Base-by-base conservation (phyloP, 2,113 vertebrate genomes). In the Dasyornis broadbenti region DNA sequence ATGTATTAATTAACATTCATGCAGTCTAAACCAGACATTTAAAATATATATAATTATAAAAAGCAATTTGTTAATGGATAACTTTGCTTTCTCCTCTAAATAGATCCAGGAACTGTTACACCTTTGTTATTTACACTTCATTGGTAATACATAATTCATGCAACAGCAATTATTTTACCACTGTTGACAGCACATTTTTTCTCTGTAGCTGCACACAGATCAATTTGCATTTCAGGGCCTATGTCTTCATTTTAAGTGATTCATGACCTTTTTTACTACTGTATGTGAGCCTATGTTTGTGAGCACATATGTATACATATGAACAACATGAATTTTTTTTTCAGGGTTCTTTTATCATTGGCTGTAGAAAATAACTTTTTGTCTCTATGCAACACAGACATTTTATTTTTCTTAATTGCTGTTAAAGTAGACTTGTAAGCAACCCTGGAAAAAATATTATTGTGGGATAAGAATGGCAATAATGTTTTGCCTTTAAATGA, bases 111-210 rank as follows among this genome's bases (percentile, higher is more conserved):
- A 94, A 87, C n/a, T 50, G 23, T 68, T 72, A 39, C 44, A 63
- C 35, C 54, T 82, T 95, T 54, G 30, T 84, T 94, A 91, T 95
- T 94, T 96, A 69, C 66, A 92, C 42, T 83, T 57, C 87, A 30
- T 33, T 42, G 45, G 8, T 66, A 88, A 69, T 28, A 79, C 53
- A 90, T 89, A 22, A 88, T 95, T 76, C 35, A 69, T 86, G 31
- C 35, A 94, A 80, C 80, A 87, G 8, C 81, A 49, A 63, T 92
- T 37, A 8, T 92, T 70, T 86, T 33, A 9, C 82, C 76, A 64
- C 3, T 68, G 33, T 9, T 71, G 7, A 13, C 49, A 66, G 11
- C 45, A 52, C 33, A 31, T 89, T 82, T 22, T 30, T 47, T 59
- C 66, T 77, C 9, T 31, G 39, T 63, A 61, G 33, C 33, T 79